phyloP scores from a whole-genome alignment of 92 coral and sea anemone species.

The Porites rus region DNA sequence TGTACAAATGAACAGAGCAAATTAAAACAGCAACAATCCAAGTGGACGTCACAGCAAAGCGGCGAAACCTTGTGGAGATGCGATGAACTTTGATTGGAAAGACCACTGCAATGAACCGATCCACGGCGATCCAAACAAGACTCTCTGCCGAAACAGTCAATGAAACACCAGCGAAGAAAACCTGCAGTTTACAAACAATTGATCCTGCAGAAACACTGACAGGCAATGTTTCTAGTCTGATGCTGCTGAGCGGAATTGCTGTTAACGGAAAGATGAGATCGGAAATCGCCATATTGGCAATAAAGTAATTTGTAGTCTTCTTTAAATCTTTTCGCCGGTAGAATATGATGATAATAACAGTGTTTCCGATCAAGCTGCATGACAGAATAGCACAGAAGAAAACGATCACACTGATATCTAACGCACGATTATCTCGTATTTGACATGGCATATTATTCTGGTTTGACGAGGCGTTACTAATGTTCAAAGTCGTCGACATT shows the following conservation, averaged over 20 bases:
- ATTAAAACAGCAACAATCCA: slow-evolving; percentile 47
- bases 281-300: not conserved
- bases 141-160: slow-evolving; percentile 47
- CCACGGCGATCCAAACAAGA: slow-evolving; percentile 57
- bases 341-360: too few relatives aligned
- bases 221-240: not conserved
- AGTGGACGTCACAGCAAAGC: slow-evolving; percentile 28
- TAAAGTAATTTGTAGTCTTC: not conserved
- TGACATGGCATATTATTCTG: too few relatives aligned
- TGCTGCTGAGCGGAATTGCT: not conserved
- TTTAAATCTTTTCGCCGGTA: not conserved
- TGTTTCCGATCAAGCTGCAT: too few relatives aligned
- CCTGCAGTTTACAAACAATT: slow-evolving; percentile 29
- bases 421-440: too few relatives aligned
- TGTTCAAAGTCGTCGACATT: too few relatives aligned
- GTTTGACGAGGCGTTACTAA: too few relatives aligned
- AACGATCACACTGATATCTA: too few relatives aligned
- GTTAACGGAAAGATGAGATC: not conserved
- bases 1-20: slow-evolving; percentile 19
- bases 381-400: too few relatives aligned
- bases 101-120: slow-evolving; percentile 61
- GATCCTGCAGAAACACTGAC: slow-evolving; percentile 5
- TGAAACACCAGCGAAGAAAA: slow-evolving; percentile 28
- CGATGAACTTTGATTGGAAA: slow-evolving; percentile 46
- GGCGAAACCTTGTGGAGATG: slow-evolving; percentile 46